These are phyloP conservation scores for Sarcophaga subvicina DNA, from an alignment of 2,888 invertebrate species.

Conservation along the genomic window DNA sequence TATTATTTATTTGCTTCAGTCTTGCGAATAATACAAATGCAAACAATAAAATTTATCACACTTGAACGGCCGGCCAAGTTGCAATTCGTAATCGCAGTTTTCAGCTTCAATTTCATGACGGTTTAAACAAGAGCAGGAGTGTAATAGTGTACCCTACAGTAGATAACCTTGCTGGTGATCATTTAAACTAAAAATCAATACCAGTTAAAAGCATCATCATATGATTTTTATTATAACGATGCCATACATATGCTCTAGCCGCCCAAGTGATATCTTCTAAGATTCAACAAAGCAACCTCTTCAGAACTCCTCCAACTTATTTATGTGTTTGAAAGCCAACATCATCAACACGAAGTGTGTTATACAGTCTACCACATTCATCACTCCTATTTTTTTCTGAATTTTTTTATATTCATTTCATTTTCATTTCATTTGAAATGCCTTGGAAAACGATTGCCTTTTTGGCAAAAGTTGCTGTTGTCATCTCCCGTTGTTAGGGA, in stretches of 20 bases:
- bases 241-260: too few species aligned
- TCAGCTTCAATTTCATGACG: background rate
- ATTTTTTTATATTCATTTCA: conserved; percentile 6
- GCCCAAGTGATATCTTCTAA: background rate
- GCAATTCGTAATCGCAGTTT: conserved; percentile 58
- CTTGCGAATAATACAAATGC: conserved; percentile 67
- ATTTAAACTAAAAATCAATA: too few species aligned
- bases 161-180: background rate
- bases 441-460: background rate
- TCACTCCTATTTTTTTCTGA: background rate
- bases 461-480: conserved; percentile 72
- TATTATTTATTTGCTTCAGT: conserved; percentile 77
- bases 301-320: too few species aligned
- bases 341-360: background rate
- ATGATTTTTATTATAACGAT: too few species aligned
- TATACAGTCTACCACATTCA: background rate
- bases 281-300: background rate
- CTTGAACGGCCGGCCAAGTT: conserved; percentile 65
- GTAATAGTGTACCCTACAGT: background rate
- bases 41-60: conserved; percentile 76
- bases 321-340: too few species aligned
- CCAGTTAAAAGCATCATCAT: too few species aligned
- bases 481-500: conserved; percentile 80
- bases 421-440: conserved; percentile 43
- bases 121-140: conserved; percentile 2